Evolutionary conservation across 2,113 vertebrate genomes (phyloP).

Genomic region (Prolemur simus): DNA sequence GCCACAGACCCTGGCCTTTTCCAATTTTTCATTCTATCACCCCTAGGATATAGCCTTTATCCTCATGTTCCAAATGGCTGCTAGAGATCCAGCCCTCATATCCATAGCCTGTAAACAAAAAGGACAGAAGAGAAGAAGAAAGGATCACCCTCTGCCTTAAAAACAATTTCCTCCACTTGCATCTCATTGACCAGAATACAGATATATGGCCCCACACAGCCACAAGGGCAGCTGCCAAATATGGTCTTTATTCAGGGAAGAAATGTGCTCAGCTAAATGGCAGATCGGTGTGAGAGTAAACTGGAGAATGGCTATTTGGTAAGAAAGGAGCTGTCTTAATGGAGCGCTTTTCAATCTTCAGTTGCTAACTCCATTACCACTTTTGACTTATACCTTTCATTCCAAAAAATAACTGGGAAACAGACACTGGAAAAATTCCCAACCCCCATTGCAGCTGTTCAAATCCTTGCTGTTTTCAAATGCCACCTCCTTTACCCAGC

Average conservation of each 20-base stretch:
- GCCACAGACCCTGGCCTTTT: neutral
- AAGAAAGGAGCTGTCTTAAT: neutral
- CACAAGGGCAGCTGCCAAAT: neutral
- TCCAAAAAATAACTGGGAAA: slow-evolving; percentile 17
- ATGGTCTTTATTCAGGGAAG: neutral
- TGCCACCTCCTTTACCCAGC: neutral
- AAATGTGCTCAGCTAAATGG: neutral
- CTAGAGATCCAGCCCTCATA: neutral
- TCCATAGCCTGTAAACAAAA: neutral
- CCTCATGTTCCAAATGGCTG: neutral
- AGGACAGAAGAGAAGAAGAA: neutral
- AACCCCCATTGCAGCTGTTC: neutral
- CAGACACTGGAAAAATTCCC: neutral
- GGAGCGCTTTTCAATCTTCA: neutral
- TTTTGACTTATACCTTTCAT: neutral
- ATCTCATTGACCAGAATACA: neutral
- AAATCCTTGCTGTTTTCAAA: neutral
- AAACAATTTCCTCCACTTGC: neutral
- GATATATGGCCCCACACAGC: neutral
- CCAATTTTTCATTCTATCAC: neutral
- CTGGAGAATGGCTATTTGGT: neutral
- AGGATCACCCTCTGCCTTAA: neutral
- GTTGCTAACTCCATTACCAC: neutral
- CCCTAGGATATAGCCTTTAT: neutral
- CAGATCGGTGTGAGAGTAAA: neutral